Evolutionary conservation across 2,113 vertebrate species (phyloP), one percentile per base, ranked within the genome.

Genomic region (Pithys albifrons): DNA sequence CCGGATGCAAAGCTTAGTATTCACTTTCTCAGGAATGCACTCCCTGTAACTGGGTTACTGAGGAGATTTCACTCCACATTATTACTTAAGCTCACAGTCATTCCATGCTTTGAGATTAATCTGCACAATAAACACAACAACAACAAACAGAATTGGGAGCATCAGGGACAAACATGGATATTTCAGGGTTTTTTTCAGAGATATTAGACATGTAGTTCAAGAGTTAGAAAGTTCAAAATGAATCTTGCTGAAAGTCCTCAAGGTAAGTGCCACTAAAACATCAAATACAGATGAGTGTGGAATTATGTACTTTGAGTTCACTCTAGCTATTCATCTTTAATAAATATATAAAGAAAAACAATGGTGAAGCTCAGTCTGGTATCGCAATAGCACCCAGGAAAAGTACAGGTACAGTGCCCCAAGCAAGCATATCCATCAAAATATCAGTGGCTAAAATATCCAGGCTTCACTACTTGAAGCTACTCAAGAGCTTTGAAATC

Each of bases 121-220:
- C 83, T 85, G 67, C 48, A 51, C 58, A 85, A 71, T 67, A 79
- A 91, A 66, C 69, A 66, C 54, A 48, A 69, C 27, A 48, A 7
- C 5, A 37, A 48, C 57, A 43, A 39, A n/a, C 4, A 48, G 67
- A 77, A 77, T 0, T n/a, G 25, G 20, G 45, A 35, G 19, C 75
- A 81, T 76, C 65, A 19, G 20, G 69, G n/a, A 67, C 25, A 85
- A 85, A 46, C 23, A 1, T 0, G 46, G 51, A 14, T 76, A 75
- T 62, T 7, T 9, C 1, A 19, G 18, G 10, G 1, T 0, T 46
- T 18, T 86, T 72, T 61, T 23, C 28, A 48, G 72, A 70, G 24
- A 43, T 55, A 37, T 9, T 54, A 37, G 5, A 5, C 1, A 0
- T 3, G 18, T n/a, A 71, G n/a, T 24, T 88, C 3, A 2, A 74